phyloP scores from a whole-genome alignment of 2,113 vertebrate genomes.

The Pterocles orientalis region DNA sequence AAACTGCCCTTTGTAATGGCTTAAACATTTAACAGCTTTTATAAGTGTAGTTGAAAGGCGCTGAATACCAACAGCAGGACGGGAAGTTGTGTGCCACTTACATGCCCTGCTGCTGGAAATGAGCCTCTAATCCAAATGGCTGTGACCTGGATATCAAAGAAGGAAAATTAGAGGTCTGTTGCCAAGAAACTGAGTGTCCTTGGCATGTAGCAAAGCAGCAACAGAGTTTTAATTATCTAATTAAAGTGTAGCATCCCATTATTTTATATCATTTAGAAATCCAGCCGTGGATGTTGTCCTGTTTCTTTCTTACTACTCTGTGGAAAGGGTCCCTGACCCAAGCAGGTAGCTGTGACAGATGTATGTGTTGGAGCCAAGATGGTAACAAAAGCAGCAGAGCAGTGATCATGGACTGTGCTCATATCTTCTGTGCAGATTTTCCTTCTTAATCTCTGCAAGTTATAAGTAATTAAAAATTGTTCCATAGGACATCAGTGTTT shows the following conservation, averaged over 20 bases:
- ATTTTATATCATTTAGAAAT: slow-evolving; percentile 8
- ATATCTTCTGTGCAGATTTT: neutral
- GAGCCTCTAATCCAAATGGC: slow-evolving; percentile 7
- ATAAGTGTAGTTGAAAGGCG: neutral
- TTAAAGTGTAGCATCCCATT: neutral
- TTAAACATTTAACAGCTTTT: neutral
- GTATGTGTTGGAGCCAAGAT: neutral
- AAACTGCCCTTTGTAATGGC: neutral
- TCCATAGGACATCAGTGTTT: neutral
- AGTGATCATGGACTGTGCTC: neutral
- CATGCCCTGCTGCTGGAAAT: neutral
- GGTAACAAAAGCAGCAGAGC: neutral
- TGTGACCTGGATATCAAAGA: slow-evolving; percentile 62
- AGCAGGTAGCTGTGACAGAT: neutral
- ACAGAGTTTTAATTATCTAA: slow-evolving; percentile 51
- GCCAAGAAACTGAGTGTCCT: slow-evolving; percentile 64
- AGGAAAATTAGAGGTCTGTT: slow-evolving; percentile 36
- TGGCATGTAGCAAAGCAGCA: slow-evolving; percentile 44
- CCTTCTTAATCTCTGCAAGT: neutral
- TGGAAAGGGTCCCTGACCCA: neutral
- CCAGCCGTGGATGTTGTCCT: neutral
- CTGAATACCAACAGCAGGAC: neutral
- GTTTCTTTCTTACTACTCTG: neutral
- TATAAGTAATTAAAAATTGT: neutral
- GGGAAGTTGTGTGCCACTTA: neutral